Percentiles rank a stretch among this genome's conserved stretches.
phyloP scores from a whole-genome alignment of 2,113 vertebrate species.

The Xyliphius kryptos region DNA sequence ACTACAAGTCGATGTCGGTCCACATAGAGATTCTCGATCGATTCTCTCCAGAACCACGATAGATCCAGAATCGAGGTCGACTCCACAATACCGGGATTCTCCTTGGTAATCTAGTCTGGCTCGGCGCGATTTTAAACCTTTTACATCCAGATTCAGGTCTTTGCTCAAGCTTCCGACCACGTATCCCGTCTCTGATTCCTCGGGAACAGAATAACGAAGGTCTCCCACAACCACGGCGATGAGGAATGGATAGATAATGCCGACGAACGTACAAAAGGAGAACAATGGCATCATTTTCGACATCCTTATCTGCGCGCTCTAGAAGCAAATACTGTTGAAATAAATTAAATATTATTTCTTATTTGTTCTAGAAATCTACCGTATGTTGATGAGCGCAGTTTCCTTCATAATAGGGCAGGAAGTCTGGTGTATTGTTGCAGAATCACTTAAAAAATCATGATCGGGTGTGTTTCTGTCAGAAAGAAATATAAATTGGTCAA shows the following conservation, averaged over 20 bases:
- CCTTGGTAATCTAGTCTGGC: constrained; percentile 50
- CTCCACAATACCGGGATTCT: constrained; percentile 50
- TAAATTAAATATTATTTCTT: too few relatives aligned
- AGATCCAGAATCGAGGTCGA: constrained; percentile 51
- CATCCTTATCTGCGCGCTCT: too few relatives aligned
- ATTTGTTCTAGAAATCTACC: too few relatives aligned
- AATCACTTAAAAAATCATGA: too few relatives aligned
- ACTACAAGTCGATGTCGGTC: constrained; percentile 23
- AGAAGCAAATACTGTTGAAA: too few relatives aligned
- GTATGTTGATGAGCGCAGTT: too few relatives aligned
- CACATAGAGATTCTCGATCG: constrained; percentile 42
- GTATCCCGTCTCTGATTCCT: constrained; percentile 54
- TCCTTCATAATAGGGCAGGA: too few relatives aligned
- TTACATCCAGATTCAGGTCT: constrained; percentile 34
- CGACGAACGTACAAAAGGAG: neutral
- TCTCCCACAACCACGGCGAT: constrained; percentile 15
- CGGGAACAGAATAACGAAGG: constrained; percentile 52
- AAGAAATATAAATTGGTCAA: too few relatives aligned
- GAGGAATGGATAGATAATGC: constrained; percentile 2
- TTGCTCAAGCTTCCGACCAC: constrained; percentile 53
- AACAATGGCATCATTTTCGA: neutral
- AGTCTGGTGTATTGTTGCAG: too few relatives aligned
- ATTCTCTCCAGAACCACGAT: constrained; percentile 45
- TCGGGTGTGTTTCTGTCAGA: too few relatives aligned
- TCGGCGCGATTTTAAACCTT: constrained; percentile 38